These are phyloP conservation scores for Laticauda colubrina DNA, from an alignment of 2,113 vertebrate genomes.

Conservation along the genomic window DNA sequence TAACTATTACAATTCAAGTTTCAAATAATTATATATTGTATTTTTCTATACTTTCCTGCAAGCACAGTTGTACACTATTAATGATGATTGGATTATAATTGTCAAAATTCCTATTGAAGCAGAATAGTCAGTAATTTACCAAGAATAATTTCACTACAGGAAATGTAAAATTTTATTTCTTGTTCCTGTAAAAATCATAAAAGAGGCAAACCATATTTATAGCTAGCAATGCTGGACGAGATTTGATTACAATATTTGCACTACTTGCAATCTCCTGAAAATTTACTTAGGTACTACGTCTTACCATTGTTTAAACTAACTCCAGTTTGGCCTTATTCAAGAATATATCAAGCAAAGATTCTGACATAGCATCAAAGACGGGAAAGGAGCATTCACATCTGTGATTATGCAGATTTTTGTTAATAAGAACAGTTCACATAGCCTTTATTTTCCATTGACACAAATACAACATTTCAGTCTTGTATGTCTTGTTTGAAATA, in stretches of 20 bases:
- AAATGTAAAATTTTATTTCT: neutral
- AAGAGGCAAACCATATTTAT: neutral
- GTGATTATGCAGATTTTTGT: neutral
- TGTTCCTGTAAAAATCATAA: neutral
- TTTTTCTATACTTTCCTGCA: neutral
- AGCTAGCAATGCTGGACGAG: neutral
- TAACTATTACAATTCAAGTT: neutral
- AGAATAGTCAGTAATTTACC: neutral
- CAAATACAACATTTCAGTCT: neutral
- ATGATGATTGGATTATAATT: neutral
- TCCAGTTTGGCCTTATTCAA: neutral
- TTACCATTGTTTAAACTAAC: neutral
- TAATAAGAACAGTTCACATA: neutral
- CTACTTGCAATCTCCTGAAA: neutral
- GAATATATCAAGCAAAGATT: neutral
- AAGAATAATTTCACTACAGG: conserved; percentile 42
- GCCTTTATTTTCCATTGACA: neutral
- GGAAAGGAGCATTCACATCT: neutral
- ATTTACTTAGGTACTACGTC: neutral
- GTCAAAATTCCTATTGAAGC: conserved; percentile 2
- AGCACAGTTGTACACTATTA: neutral
- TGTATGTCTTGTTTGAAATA: neutral
- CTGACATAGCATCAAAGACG: neutral
- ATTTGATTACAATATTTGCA: neutral
- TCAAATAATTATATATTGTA: neutral